Conservation (phyloP, 2,797 vertebrate species). For the Gouania willdenowi region DNA sequence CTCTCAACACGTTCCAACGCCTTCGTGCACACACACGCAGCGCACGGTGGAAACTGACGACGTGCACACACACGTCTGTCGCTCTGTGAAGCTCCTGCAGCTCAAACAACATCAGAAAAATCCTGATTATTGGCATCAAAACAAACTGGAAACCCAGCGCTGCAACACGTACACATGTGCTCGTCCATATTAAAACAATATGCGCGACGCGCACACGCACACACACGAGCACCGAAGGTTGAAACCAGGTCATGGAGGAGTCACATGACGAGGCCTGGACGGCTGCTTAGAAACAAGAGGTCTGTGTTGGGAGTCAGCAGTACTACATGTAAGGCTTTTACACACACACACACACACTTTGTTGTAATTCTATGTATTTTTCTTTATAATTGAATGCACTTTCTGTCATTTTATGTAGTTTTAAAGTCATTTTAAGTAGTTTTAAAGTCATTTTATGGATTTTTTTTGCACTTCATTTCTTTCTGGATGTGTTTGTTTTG, state of each 20-base stretch:
- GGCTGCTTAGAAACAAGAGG: slow-evolving; percentile 29
- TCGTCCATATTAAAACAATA: slow-evolving; percentile 5
- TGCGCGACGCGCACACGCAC: not conserved
- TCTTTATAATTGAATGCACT: too few species aligned
- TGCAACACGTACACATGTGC: too few species aligned
- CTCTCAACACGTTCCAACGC: slow-evolving; percentile 26
- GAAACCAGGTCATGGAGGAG: slow-evolving; percentile 24
- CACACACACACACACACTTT: slow-evolving; percentile 15
- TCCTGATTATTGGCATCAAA: not conserved
- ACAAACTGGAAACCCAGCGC: slow-evolving; percentile 8
- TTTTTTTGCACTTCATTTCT: too few species aligned
- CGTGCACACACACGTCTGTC: slow-evolving; percentile 39
- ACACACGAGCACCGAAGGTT: not conserved
- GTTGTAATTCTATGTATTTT: too few species aligned
- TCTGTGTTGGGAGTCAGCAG: slow-evolving; percentile 32
- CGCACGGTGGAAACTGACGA: not conserved
- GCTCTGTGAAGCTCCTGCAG: slow-evolving; percentile 13
- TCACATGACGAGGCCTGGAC: slow-evolving; percentile 10
- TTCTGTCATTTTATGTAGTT: too few species aligned
- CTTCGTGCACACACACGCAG: not conserved
- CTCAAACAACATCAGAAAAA: not conserved
- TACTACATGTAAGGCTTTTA: slow-evolving; percentile 25
- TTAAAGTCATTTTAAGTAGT: too few species aligned
- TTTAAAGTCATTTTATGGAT: too few species aligned
- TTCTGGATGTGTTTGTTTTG: too few species aligned